Evolutionary conservation across 2,113 vertebrate genomes (phyloP), one percentile per base, ranked within the genome.

Genomic region (Sitta europaea): DNA sequence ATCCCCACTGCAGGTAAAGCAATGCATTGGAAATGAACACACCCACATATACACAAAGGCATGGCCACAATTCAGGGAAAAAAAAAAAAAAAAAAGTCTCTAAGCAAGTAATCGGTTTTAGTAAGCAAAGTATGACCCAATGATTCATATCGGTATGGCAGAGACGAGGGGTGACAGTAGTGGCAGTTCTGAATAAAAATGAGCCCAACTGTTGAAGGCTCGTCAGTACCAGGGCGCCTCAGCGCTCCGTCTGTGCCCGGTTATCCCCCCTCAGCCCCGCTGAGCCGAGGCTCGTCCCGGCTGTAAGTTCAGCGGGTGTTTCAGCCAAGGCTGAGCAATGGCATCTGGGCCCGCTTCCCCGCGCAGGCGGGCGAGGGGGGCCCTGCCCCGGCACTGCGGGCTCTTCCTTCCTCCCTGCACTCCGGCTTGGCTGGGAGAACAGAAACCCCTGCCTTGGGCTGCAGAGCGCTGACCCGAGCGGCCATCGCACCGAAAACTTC

Each of bases 71-170:
- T 31, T 57, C 47, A 53, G 36, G 14, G 6, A n/a, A 22, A 25
- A 12, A 20, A 31, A 42, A 48, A 13, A 31, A 42, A 59, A 66
- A 33, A 23, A 94, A 86, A 48, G 88, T 92, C 95, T 92, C 71
- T 43, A 33, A 76, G 92, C 75, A 89, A 86, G 72, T 97, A 97
- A 98, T 97, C 78, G 95, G 95, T 94, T 97, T 95, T 66, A 84
- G 75, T 54, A 79, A 96, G 71, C 57, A n/a, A 76, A 90, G 70
- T 25, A 13, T 58, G 58, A 36, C 33, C 72, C 66, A 50, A n/a
- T n/a, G 86, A 93, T 74, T 79, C 74, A 94, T 96, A 93, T 1
- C 11, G 65, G 38, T 54, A 58, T 14, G 82, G 88, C 63, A 36
- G 91, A 90, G 83, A 10, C 9, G 38, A 5, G 19, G 11, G 21